phyloP scores from a whole-genome alignment of 2,888 invertebrate species.

The Drosophila picticornis region DNA sequence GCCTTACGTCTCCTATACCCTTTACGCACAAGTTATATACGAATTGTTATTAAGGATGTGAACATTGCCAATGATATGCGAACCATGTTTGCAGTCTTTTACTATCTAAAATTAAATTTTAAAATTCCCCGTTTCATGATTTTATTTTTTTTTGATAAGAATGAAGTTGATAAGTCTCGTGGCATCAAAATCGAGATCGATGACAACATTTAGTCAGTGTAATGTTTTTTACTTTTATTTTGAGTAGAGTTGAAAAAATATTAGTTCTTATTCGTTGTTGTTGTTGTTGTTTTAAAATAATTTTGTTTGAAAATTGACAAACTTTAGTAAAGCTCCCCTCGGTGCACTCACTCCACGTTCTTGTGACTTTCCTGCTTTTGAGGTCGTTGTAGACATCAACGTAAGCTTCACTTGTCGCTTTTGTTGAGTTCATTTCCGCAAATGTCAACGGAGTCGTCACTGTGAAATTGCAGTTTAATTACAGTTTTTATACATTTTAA shows the following conservation, averaged over 20 bases:
- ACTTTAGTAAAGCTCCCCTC: constrained; percentile 25
- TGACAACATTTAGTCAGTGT: background rate
- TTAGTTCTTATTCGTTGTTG: constrained; percentile 14
- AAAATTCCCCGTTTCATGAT: background rate
- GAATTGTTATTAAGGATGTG: background rate
- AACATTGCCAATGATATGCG: background rate
- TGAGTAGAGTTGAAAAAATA: constrained; percentile 8
- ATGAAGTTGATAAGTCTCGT: background rate
- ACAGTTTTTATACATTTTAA: constrained; percentile 61
- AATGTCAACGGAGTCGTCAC: constrained; percentile 57
- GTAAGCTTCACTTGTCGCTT: constrained; percentile 21
- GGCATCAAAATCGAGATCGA: background rate
- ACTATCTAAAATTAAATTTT: no score
- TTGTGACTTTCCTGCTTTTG: constrained; percentile 52
- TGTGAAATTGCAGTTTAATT: constrained; percentile 67
- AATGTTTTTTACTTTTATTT: background rate
- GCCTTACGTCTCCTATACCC: constrained; percentile 19
- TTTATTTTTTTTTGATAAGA: background rate
- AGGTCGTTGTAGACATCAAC: constrained; percentile 43
- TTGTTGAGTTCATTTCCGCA: constrained; percentile 45
- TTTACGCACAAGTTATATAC: background rate
- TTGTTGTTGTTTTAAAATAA: constrained; percentile 9
- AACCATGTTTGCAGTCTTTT: background rate
- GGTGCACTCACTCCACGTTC: background rate
- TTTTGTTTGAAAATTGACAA: constrained; percentile 21